Evolutionary conservation across 30 jellyfish, hydroid and myxozoan genomes (phyloP).

Genomic region (Cassiopea xamachana): DNA sequence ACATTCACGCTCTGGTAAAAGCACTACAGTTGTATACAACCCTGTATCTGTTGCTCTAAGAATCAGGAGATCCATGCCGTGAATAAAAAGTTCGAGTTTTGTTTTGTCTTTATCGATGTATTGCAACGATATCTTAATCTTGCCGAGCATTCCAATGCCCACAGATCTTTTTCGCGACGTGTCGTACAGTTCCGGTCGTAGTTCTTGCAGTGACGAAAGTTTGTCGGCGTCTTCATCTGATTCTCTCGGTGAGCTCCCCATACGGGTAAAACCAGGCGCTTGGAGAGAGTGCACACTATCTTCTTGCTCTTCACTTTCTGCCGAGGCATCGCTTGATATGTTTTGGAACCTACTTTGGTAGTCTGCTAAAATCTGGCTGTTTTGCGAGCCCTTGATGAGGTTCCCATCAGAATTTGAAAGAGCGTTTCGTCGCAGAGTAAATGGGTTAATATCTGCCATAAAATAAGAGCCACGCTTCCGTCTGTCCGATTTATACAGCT

Average conservation of each 20-base stretch:
- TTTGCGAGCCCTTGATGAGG: background rate
- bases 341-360: background rate
- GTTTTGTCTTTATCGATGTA: conserved; percentile 25
- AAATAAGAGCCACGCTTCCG: background rate
- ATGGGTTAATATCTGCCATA: conserved; percentile 30
- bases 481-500: background rate
- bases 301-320: background rate
- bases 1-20: conserved; percentile 55
- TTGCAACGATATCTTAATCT: conserved; percentile 32
- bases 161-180: conserved; percentile 36
- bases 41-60: conserved; percentile 19
- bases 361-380: conserved; percentile 31
- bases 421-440: conserved; percentile 47
- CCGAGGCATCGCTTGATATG: background rate
- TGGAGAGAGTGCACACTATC: background rate
- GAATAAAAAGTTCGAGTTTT: conserved; percentile 27
- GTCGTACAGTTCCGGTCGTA: conserved; percentile 60
- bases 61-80: conserved; percentile 25
- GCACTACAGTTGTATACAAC: background rate
- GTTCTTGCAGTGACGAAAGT: background rate
- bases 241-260: conserved; percentile 21
- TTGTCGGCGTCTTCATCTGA: conserved; percentile 26
- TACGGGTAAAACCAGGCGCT: conserved; percentile 11
- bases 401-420: conserved; percentile 28
- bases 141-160: conserved; percentile 34